phyloP scores from a whole-genome alignment of 2,888 invertebrate species.

The Proisotoma minuta region DNA sequence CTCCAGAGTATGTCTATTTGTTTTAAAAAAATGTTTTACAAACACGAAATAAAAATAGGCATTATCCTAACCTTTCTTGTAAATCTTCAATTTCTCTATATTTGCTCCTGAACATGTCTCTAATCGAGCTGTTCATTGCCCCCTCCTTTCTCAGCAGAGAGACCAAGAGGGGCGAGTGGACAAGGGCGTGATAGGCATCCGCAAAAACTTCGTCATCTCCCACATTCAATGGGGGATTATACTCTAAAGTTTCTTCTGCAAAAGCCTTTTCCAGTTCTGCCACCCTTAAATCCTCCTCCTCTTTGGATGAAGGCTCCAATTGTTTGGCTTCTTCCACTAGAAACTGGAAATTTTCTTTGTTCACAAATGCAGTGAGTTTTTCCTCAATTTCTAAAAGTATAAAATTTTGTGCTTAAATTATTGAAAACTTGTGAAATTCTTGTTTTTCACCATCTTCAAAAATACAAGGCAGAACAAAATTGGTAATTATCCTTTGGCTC shows the following conservation, averaged over 20 bases:
- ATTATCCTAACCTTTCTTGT: constrained; percentile 58
- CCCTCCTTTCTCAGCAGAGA: constrained; percentile 84
- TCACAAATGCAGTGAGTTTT: constrained; percentile 62
- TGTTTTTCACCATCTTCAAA: constrained; percentile 61
- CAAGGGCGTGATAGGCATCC: constrained; percentile 72
- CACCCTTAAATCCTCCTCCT: too few species aligned
- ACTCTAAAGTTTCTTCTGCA: constrained; percentile 75
- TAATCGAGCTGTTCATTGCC: constrained; percentile 74
- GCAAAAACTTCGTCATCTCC: constrained; percentile 82
- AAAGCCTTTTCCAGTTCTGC: constrained; percentile 75
- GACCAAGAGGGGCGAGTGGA: constrained; percentile 80
- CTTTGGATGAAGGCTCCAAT: too few species aligned
- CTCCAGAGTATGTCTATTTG: constrained; percentile 71
- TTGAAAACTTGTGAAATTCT: neutral
- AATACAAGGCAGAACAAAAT: constrained; percentile 66
- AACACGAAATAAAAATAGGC: neutral
- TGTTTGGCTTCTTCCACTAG: constrained; percentile 63
- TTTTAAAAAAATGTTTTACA: neutral
- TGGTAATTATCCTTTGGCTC: constrained; percentile 62
- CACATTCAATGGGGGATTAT: constrained; percentile 73
- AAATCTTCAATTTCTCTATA: constrained; percentile 67
- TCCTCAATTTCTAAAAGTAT: constrained; percentile 57
- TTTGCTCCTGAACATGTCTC: constrained; percentile 66
- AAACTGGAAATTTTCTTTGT: constrained; percentile 62
- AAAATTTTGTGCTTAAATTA: too few species aligned